Evolutionary conservation across 2,113 vertebrate species (phyloP), one percentile per base, ranked within the genome.

Genomic region (Arothron firmamentum): DNA sequence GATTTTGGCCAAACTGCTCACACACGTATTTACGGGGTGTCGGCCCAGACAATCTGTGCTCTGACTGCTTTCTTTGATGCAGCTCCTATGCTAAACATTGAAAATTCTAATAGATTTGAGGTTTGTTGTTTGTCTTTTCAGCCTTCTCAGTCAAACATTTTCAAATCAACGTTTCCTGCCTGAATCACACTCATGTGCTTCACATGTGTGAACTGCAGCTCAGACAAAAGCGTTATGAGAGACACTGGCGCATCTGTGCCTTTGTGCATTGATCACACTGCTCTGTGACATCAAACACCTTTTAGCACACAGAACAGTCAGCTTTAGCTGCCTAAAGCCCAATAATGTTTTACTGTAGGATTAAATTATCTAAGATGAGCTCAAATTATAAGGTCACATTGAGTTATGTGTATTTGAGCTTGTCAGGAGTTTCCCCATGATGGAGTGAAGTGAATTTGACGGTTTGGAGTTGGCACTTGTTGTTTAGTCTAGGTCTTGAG

Each of bases 401-500:
- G 34, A 38, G 34, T 38, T 38, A 38, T 38, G 34, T 38, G 34
- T n/a, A n/a, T n/a, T n/a, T n/a, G n/a, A 62, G 59, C 72, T 59
- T 72, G 64, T 70, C 53, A 49, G 48, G 52, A 18, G 23, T 55
- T 48, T 15, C 23, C 49, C 10, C 59, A 52, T 53, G 49, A 67
- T 78, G 53, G 38, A 49, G 48, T 50, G 17, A 70, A 55, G 62
- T 74, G 62, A 77, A 59, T 53, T 58, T 47, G 11, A 61, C 49
- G 58, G 64, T 80, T 63, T 59, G 49, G 55, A 53, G 48, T 61
- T 31, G 46, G 59, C 59, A 66, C 56, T 53, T 65, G 67, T 59
- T 75, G 72, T 80, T 81, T 79, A 75, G 72, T 77, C 62, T 76
- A 38, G 31, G 46, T 57, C 56, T n/a, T 56, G 25, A 74, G 51